Conservation (phyloP, 2,797 vertebrate genomes). For the Malurus splendens region DNA sequence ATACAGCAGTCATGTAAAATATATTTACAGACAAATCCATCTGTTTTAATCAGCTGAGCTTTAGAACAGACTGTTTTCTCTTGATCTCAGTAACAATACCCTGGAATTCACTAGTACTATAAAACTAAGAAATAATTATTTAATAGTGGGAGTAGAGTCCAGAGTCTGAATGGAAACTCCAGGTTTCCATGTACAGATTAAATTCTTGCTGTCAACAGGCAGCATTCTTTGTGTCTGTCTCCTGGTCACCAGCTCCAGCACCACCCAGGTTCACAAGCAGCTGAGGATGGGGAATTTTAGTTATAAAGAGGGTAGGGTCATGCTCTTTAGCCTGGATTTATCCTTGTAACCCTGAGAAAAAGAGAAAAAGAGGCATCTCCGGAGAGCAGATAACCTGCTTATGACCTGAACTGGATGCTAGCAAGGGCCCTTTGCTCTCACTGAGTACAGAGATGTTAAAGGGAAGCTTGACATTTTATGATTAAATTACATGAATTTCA, state of each 20-base stretch:
- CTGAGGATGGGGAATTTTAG: not conserved
- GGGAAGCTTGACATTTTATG: not conserved
- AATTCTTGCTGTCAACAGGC: not conserved
- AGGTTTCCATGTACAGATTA: not conserved
- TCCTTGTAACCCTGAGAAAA: not conserved
- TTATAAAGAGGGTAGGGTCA: not conserved
- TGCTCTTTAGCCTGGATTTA: not conserved
- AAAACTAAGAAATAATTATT: constrained; percentile 30
- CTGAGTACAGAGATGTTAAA: not conserved
- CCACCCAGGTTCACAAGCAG: not conserved
- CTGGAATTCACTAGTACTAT: not conserved
- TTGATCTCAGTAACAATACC: constrained; percentile 20
- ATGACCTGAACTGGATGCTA: not conserved
- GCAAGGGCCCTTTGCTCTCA: not conserved
- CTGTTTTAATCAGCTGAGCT: constrained; percentile 42
- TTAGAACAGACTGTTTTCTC: constrained; percentile 34
- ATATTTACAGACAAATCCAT: constrained; percentile 45
- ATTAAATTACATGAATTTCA: not conserved
- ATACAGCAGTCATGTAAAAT: not conserved
- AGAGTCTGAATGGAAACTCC: not conserved
- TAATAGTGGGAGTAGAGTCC: not conserved
- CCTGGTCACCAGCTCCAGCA: not conserved
- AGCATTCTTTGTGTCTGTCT: not conserved
- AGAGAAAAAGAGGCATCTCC: not conserved
- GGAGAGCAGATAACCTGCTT: not conserved